Conservation (phyloP, 2,113 vertebrate species). For the Chamaetylas fuelleborni region DNA sequence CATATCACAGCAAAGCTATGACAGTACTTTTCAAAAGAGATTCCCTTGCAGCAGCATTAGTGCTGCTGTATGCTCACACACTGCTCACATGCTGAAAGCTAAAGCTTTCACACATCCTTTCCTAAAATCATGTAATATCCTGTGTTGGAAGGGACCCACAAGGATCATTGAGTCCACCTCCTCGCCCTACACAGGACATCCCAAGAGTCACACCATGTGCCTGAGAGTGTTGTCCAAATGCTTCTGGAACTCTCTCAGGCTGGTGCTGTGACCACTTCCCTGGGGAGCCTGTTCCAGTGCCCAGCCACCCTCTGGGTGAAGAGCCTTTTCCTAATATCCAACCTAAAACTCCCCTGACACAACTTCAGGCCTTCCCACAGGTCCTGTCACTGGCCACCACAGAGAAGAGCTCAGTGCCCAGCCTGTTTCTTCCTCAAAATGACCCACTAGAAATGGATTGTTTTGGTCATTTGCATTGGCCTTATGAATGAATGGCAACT, state of each 20-base stretch:
- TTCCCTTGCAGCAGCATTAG: neutral
- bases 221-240: rapidly evolving
- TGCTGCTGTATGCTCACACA: neutral
- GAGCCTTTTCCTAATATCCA: neutral
- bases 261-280: neutral
- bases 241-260: neutral
- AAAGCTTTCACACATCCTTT: neutral
- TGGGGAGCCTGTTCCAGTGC: too few species aligned
- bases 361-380: neutral
- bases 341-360: neutral
- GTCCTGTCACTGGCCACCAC: neutral
- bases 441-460: neutral
- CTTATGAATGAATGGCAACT: neutral
- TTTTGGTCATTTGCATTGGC: neutral
- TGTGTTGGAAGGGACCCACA: neutral
- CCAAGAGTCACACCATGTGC: neutral
- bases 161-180: neutral
- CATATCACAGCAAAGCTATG: neutral
- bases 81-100: neutral
- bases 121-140: neutral
- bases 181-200: neutral
- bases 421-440: neutral
- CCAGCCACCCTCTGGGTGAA: rapidly evolving
- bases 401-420: neutral
- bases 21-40: neutral